Percentiles rank a stretch among this genome's conserved stretches.
Evolutionary conservation across 2,888 invertebrate genomes (phyloP).

Genomic region (Pharmacophagus antenor): DNA sequence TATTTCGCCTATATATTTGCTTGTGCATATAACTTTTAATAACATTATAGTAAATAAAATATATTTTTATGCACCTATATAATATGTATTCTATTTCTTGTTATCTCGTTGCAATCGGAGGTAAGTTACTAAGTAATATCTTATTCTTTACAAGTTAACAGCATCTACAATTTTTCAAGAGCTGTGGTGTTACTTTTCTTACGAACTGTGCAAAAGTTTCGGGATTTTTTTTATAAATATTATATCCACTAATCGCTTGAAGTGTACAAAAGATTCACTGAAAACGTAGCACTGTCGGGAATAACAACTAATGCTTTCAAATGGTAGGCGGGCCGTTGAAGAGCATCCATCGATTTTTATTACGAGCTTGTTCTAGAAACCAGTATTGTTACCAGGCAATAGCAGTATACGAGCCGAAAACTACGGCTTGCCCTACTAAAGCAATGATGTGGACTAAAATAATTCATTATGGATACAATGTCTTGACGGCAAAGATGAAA

Average conservation of each 20-base stretch:
- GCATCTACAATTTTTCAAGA: not conserved
- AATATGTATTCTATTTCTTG: too few species aligned
- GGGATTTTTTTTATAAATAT: not conserved
- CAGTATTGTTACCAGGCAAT: not conserved
- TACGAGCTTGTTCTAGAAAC: not conserved
- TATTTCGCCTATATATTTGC: too few species aligned
- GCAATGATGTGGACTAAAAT: too few species aligned
- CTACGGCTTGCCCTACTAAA: too few species aligned
- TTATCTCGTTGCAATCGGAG: not conserved
- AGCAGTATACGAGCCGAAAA: too few species aligned
- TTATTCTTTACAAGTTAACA: not conserved
- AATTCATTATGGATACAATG: too few species aligned
- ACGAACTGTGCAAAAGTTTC: not conserved
- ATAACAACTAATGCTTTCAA: conserved; percentile 1
- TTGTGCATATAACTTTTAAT: too few species aligned
- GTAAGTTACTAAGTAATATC: not conserved
- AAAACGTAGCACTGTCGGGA: conserved; percentile 1
- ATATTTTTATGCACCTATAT: too few species aligned
- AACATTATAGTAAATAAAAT: too few species aligned
- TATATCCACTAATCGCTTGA: not conserved
- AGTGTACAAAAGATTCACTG: not conserved
- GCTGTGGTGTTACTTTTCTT: not conserved
- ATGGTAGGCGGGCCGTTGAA: not conserved
- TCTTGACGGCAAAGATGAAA: too few species aligned
- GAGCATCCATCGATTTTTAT: conserved; percentile 1